Evolutionary conservation across 1,140 invertebrate genomes (phyloP).

Genomic region (Sesamia nonagrioides): DNA sequence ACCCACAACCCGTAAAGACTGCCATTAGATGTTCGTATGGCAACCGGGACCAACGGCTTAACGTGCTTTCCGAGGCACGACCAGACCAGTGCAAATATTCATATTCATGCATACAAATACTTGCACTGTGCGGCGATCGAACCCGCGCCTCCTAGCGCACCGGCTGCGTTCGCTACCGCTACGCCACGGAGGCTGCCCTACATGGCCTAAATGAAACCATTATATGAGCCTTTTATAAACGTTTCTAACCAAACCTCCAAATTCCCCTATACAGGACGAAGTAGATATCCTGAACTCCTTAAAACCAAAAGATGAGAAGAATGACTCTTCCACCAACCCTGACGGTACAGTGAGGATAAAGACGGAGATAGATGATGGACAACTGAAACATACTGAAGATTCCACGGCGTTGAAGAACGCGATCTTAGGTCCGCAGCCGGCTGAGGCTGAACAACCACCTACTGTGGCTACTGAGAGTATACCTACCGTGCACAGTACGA

Average conservation of each 20-base stretch:
- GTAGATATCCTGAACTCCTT: conserved; percentile 72
- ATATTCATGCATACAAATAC: too few relatives aligned
- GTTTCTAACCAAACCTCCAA: neutral
- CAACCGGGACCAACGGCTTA: too few relatives aligned
- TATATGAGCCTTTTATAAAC: too few relatives aligned
- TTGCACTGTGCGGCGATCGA: too few relatives aligned
- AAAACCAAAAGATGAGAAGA: conserved; percentile 81
- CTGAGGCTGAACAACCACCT: conserved; percentile 62
- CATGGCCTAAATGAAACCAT: too few relatives aligned
- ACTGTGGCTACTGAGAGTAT: conserved; percentile 59
- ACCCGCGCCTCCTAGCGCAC: too few relatives aligned
- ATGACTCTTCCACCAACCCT: conserved; percentile 59
- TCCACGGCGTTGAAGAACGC: conserved; percentile 80
- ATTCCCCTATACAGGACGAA: conserved; percentile 70
- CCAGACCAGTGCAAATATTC: too few relatives aligned
- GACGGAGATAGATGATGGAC: conserved; percentile 72
- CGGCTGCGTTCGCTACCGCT: too few relatives aligned
- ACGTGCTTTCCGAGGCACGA: too few relatives aligned
- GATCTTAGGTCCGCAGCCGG: conserved; percentile 75
- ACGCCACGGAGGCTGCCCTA: too few relatives aligned
- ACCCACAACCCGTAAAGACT: too few relatives aligned
- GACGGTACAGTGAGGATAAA: conserved; percentile 70
- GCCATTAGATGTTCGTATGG: too few relatives aligned
- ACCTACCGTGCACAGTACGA: conserved; percentile 71
- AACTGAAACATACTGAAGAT: conserved; percentile 80